Conservation (phyloP, 2,888 invertebrate species). For the Cataglyphis albicans region DNA sequence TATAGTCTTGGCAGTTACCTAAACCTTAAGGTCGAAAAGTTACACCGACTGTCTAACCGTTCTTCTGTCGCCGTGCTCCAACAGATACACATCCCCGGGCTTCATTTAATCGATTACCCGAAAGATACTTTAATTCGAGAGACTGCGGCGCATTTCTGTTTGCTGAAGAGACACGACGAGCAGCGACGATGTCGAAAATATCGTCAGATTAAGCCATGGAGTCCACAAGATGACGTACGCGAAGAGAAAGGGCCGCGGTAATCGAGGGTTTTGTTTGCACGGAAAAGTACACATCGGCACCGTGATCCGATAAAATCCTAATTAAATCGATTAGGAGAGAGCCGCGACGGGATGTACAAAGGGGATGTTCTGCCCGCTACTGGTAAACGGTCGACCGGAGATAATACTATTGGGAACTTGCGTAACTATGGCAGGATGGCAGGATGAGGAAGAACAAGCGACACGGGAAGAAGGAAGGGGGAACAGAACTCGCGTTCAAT, state of each 20-base stretch:
- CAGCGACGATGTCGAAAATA: slow-evolving; percentile 16
- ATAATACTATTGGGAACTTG: slow-evolving; percentile 67
- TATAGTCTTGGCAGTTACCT: slow-evolving; percentile 76
- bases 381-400: slow-evolving; percentile 51
- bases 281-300: slow-evolving; percentile 46
- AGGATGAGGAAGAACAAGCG: slow-evolving; percentile 11
- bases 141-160: slow-evolving; percentile 40
- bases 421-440: slow-evolving; percentile 50
- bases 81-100: slow-evolving; percentile 7
- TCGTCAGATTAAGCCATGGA: slow-evolving; percentile 26
- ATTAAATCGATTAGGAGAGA: slow-evolving; percentile 70
- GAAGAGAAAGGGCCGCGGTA: neutral
- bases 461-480: neutral
- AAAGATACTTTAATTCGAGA: slow-evolving; percentile 39
- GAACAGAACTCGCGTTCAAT: slow-evolving; percentile 34
- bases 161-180: slow-evolving; percentile 35
- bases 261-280: slow-evolving; percentile 47
- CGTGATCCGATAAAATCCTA: slow-evolving; percentile 66
- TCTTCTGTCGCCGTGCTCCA: slow-evolving; percentile 2
- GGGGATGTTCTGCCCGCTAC: slow-evolving; percentile 48
- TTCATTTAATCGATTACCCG: slow-evolving; percentile 23
- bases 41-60: slow-evolving; percentile 58
- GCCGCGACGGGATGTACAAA: slow-evolving; percentile 50
- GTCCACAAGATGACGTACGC: neutral
- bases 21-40: slow-evolving; percentile 63